These are phyloP conservation scores for Dermatophagoides farinae DNA, from an alignment of 1,140 invertebrate species.

Conservation along the genomic window DNA sequence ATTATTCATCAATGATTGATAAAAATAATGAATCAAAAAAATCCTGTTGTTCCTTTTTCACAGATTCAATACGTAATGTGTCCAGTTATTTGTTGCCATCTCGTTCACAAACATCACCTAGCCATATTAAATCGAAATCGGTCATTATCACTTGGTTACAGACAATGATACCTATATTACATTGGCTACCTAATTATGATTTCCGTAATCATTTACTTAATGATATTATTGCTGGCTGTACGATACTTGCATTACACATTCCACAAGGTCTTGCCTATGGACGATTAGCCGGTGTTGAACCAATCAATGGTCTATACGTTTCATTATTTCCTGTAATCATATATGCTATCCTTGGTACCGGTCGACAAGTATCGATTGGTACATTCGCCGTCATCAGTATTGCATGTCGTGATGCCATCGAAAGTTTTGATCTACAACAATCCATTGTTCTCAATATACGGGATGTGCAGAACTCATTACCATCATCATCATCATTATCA, in stretches of 20 bases:
- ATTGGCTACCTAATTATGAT: slow-evolving; percentile 7
- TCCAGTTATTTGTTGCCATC: no score
- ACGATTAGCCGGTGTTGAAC: slow-evolving; percentile 58
- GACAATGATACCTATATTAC: slow-evolving; percentile 8
- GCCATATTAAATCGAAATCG: no score
- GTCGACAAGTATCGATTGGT: slow-evolving; percentile 74
- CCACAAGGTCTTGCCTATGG: slow-evolving; percentile 88
- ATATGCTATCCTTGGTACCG: slow-evolving; percentile 75
- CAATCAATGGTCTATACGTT: slow-evolving; percentile 78
- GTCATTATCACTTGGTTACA: background rate
- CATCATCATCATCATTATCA: background rate
- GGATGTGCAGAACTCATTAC: background rate
- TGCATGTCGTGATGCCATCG: background rate
- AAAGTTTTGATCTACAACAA: background rate
- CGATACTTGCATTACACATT: slow-evolving; percentile 76
- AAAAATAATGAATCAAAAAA: background rate
- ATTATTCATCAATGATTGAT: background rate
- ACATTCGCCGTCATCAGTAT: slow-evolving; percentile 36
- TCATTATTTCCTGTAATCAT: slow-evolving; percentile 77
- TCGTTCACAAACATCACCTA: no score
- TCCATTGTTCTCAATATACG: background rate
- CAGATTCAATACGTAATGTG: no score
- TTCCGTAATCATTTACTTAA: slow-evolving; percentile 14
- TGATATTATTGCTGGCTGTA: slow-evolving; percentile 40
- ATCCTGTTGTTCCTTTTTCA: background rate